Base-by-base conservation (phyloP, 2,113 vertebrate species). In the Hassar affinis region DNA sequence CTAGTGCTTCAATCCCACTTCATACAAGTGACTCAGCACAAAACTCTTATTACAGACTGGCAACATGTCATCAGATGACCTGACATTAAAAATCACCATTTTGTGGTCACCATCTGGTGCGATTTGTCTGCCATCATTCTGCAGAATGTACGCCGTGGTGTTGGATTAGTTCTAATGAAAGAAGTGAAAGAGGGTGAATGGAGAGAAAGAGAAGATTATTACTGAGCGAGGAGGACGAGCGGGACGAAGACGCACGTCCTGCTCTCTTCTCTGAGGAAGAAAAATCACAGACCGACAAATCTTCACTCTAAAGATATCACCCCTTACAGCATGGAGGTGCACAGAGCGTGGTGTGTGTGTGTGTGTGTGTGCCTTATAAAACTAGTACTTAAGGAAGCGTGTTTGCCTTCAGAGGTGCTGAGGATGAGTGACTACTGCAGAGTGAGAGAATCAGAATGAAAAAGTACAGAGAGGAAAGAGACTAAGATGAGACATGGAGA, bases 261-360 rank as follows among this genome's bases (percentile, higher is more conserved):
- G 81, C 71, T 54, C 30, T 85, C 86, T 88, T 91, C 91, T 86
- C 86, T 89, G 89, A 91, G 90, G 92, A 86, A 89, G 89, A 91
- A 88, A 92, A 91, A 92, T 93, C 91, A 90, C 80, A 85, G 85
- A 71, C 90, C 66, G 64, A 91, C 85, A 86, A 87, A 92, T 90
- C 87, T 81, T 59, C 83, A 84, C 88, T 87, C 84, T 91, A 81
- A 30, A 81, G 83, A 88, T 14, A 84, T 22, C 35, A 20, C 83
- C 92, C 88, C 88, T 90, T 90, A 86, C 89, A 89, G 79, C 2
- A 89, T 88, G 85, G 81, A 81, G 80, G 84, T 49, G 72, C 10
- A 22, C 33, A 33, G 61, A 8, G 35, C 2, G 27, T 6, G 38
- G 33, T 38, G 69, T 30, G 33, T 30, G 75, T 22, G 47, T 22